Percentiles rank a stretch among this genome's conserved stretches.
Evolutionary conservation across 2,797 vertebrate genomes (phyloP).

Genomic region (Buphagus erythrorhynchus): DNA sequence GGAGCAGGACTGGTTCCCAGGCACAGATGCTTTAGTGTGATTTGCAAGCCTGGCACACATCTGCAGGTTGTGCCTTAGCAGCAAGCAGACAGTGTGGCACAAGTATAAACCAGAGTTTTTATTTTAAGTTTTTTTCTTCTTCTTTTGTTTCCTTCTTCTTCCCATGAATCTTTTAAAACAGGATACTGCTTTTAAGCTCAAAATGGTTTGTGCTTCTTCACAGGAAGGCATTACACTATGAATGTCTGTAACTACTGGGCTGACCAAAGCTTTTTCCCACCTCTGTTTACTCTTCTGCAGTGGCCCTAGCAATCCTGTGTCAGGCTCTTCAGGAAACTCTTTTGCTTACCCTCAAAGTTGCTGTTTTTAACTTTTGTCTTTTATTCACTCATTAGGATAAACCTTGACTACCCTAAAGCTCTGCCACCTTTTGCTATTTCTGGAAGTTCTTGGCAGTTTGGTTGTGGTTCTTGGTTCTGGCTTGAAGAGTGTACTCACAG

Average conservation of each 20-base stretch:
- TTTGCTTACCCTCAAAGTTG: background rate
- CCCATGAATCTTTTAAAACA: background rate
- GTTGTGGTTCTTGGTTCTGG: background rate
- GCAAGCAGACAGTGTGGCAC: background rate
- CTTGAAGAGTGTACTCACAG: background rate
- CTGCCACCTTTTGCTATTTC: background rate
- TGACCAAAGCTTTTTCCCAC: background rate
- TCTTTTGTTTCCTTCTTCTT: background rate
- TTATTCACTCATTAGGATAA: background rate
- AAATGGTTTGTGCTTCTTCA: background rate
- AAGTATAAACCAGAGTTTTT: background rate
- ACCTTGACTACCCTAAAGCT: background rate
- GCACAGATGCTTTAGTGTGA: background rate
- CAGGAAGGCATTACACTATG: background rate
- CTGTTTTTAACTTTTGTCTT: background rate
- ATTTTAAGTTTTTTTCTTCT: rapidly evolving
- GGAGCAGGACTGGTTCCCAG: background rate
- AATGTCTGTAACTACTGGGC: background rate
- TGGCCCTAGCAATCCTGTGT: background rate
- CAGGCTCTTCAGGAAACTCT: background rate
- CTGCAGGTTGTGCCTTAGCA: background rate
- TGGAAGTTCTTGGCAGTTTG: background rate
- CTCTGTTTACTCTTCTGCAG: background rate
- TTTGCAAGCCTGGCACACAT: conserved; percentile 29
- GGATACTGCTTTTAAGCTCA: background rate